A percentile compares a stretch with the other conserved stretches of the same genome.
These are phyloP conservation scores for Drosophila saltans DNA, from an alignment of 1,140 invertebrate species.

Conservation along the genomic window DNA sequence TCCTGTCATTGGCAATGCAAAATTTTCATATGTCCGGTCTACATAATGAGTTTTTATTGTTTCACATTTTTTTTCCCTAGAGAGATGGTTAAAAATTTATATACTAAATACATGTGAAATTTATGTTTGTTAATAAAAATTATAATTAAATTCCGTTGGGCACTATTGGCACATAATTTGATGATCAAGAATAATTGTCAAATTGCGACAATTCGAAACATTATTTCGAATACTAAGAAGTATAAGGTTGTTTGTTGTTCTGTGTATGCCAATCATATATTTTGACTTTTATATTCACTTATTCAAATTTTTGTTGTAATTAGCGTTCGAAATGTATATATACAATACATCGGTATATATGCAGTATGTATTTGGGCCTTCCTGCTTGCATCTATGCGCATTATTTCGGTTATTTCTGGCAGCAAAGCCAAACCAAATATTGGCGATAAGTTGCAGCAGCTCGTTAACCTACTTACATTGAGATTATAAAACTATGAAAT, in stretches of 20 bases:
- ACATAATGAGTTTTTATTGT: conserved; percentile 4
- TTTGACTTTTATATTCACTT: conserved; percentile 79
- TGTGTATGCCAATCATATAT: conserved; percentile 73
- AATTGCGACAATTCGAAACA: conserved; percentile 69
- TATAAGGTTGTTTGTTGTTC: conserved; percentile 38
- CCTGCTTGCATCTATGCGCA: conserved; percentile 20
- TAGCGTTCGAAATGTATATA: conserved; percentile 57
- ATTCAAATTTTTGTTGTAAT: conserved; percentile 71
- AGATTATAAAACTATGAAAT: conserved; percentile 49
- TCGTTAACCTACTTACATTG: conserved; percentile 56
- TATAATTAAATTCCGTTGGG: conserved; percentile 52
- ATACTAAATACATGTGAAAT: background rate
- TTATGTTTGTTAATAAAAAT: background rate
- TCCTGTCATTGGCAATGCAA: background rate
- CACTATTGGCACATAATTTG: conserved; percentile 59
- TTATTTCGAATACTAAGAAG: conserved; percentile 4
- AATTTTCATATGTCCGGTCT: background rate
- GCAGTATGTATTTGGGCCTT: conserved; percentile 25
- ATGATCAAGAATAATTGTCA: conserved; percentile 48
- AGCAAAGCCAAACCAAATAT: conserved; percentile 60
- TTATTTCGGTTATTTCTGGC: conserved; percentile 58
- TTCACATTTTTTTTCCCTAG: background rate
- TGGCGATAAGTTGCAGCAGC: conserved; percentile 66
- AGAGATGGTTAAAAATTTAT: background rate
- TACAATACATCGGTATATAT: background rate